Conservation (phyloP, 23 tunicate species). For the Halocynthia roretzi region DNA sequence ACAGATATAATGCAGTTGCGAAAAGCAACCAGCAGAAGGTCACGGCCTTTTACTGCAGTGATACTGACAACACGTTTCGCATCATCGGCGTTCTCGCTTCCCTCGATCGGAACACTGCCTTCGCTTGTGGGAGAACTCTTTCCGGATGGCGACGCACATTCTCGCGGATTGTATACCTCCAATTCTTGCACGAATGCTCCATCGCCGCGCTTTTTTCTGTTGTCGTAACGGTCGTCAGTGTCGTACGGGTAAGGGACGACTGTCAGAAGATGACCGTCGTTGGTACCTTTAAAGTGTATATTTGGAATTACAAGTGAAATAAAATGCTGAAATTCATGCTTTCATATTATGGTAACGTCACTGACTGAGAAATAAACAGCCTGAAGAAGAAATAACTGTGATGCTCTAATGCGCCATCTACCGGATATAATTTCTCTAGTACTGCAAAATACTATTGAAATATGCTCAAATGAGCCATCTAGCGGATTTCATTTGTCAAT, state of each 20-base stretch:
- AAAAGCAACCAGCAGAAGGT: conserved; percentile 47
- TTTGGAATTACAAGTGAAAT: no score
- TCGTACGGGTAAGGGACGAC: conserved; percentile 2
- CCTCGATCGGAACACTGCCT: neutral
- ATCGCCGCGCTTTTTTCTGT: neutral
- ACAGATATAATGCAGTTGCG: conserved; percentile 44
- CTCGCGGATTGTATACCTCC: conserved; percentile 10
- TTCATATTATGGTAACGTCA: no score
- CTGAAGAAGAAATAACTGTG: no score
- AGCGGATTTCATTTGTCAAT: neutral
- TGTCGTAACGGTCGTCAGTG: neutral
- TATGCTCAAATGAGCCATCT: no score
- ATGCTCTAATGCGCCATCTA: no score
- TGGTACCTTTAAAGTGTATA: conserved; percentile 23
- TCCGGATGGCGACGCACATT: conserved; percentile 4
- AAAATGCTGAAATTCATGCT: no score
- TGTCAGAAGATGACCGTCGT: conserved; percentile 34
- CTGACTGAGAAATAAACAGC: no score
- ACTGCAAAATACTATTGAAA: no score
- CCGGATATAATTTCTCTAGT: no score
- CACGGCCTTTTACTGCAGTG: conserved; percentile 9
- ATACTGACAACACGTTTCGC: conserved; percentile 18
- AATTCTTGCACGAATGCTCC: conserved; percentile 18
- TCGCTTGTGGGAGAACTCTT: neutral
- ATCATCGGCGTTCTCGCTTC: neutral